Evolutionary conservation across 2,797 vertebrate genomes (phyloP), one percentile per base, ranked within the genome.

Genomic region (Neostethus bicornis): DNA sequence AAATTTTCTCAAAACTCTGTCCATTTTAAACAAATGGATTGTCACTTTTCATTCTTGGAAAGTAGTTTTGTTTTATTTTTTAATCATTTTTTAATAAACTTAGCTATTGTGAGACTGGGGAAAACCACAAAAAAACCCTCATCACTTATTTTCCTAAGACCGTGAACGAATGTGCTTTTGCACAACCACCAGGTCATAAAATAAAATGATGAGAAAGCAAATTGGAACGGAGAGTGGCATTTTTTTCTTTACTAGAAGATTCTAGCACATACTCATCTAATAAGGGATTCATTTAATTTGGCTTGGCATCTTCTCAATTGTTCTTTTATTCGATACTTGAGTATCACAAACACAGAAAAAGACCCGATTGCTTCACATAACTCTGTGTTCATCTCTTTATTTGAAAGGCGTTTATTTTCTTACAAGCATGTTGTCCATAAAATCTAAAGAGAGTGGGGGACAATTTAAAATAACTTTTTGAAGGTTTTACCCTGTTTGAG

Each of bases 321-420:
- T 77, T 83, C 56, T 71, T 77, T 80, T 60, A 52, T 63, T 64
- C 70, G 74, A 57, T 50, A 73, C 87, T 85, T 75, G 64, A n/a
- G n/a, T 59, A 41, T 71, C 56, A 67, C 49, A 24, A 37, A 37
- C 53, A 67, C 62, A 73, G 53, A 57, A 61, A 42, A 45, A 55
- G 25, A 75, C 67, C 66, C 55, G 53, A 80, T 70, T 47, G 51
- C 61, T 61, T 67, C 57, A 52, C 46, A 75, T 71, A 55, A 61
- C 50, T 52, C 35, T 57, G 49, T 61, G 17, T 58, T 53, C n/a
- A 49, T 62, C 47, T 52, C 34, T 51, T 46, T 48, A 23, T 13
- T 54, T 35, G 52, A 23, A 29, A 20, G 43, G 51, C 35, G 61
- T 25, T 39, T 65, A 42, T 32, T 52, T 21, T 41, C 14, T 52